Percentiles rank a stretch among this genome's conserved stretches.
phyloP scores from a whole-genome alignment of 2,113 vertebrate genomes.

The Heterotis niloticus region DNA sequence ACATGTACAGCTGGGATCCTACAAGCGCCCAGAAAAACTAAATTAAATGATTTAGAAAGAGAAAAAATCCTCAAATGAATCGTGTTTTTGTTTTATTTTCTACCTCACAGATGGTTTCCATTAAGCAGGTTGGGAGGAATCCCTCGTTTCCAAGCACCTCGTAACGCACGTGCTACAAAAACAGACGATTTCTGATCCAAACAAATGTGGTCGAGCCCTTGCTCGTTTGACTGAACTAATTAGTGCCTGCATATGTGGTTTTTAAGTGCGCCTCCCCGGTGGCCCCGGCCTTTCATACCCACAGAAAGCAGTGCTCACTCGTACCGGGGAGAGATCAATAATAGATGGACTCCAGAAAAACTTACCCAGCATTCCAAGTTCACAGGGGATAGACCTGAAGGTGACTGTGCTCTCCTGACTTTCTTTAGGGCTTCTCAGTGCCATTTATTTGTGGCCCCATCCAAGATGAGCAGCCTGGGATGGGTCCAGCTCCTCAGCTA shows the following conservation, averaged over 20 bases:
- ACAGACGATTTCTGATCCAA: slow-evolving; percentile 18
- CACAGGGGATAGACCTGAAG: slow-evolving; percentile 40
- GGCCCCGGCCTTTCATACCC: slow-evolving; percentile 65
- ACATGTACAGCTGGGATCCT: neutral
- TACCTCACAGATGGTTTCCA: slow-evolving; percentile 40
- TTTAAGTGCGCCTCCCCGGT: slow-evolving; percentile 38
- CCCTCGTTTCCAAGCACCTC: neutral
- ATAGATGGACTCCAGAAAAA: slow-evolving; percentile 86
- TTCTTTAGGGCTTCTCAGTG: slow-evolving; percentile 74
- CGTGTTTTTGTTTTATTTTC: slow-evolving; percentile 28
- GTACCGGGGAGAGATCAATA: slow-evolving; percentile 73
- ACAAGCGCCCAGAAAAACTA: neutral
- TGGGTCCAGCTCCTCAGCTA: slow-evolving; percentile 78
- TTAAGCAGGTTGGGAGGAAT: slow-evolving; percentile 35
- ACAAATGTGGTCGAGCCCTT: slow-evolving; percentile 21
- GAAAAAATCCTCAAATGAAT: slow-evolving; percentile 3
- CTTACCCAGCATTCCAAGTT: slow-evolving; percentile 53
- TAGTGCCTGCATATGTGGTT: slow-evolving; percentile 65
- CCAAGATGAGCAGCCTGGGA: slow-evolving; percentile 76
- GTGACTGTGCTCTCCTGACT: slow-evolving; percentile 68
- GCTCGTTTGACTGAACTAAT: slow-evolving; percentile 61
- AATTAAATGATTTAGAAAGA: neutral
- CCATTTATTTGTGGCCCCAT: slow-evolving; percentile 70
- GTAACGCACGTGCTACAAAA: slow-evolving; percentile 6
- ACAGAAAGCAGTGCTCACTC: neutral